These are phyloP conservation scores for Heteractis magnifica DNA, from an alignment of 92 coral and sea anemone genomes.

Conservation along the genomic window DNA sequence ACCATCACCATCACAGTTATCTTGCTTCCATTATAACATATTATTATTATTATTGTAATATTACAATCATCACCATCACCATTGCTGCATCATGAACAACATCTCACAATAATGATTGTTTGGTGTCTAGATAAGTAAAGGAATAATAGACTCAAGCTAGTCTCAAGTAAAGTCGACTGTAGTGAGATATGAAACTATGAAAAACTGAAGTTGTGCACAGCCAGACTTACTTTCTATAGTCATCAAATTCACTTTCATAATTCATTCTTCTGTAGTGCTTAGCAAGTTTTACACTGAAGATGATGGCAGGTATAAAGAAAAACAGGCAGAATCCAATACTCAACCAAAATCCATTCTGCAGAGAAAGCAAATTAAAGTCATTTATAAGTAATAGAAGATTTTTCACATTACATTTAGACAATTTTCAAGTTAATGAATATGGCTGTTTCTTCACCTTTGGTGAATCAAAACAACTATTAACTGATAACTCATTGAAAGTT, in stretches of 20 bases:
- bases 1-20: background rate
- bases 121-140: too few species aligned
- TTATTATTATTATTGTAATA: too few species aligned
- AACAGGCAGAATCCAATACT: slow-evolving; percentile 92
- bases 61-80: background rate
- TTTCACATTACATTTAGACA: too few species aligned
- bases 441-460: too few species aligned
- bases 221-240: slow-evolving; percentile 50
- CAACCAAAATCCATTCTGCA: slow-evolving; percentile 94
- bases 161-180: too few species aligned
- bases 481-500: too few species aligned
- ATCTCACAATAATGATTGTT: too few species aligned
- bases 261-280: slow-evolving; percentile 92
- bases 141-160: too few species aligned
- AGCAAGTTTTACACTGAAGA: slow-evolving; percentile 91
- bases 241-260: slow-evolving; percentile 88
- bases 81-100: background rate
- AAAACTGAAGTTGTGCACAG: background rate
- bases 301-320: slow-evolving; percentile 95
- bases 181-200: background rate
- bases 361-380: background rate
- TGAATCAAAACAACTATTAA: too few species aligned
- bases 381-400: too few species aligned
- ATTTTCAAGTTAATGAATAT: too few species aligned
- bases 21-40: background rate